Evolutionary conservation across 2,113 vertebrate genomes (phyloP), one percentile per base, ranked within the genome.

Genomic region (Caranx melampygus): DNA sequence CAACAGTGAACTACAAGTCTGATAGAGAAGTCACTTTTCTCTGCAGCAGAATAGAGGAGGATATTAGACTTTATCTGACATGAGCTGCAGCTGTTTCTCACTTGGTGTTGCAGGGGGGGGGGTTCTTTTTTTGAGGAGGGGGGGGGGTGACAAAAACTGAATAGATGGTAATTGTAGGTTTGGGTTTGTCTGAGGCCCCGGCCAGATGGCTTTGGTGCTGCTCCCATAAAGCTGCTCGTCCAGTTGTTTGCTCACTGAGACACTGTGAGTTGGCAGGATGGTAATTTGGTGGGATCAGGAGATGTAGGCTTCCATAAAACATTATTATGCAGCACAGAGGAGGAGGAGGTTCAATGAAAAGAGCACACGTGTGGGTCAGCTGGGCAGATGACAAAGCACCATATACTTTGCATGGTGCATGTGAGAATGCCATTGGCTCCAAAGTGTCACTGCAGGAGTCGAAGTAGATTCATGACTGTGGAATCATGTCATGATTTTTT

Each of bases 141-240:
- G 40, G 21, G 6, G 87, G n/a, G n/a, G 1, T 1, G n/a, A 3
- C 85, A 87, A 92, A 91, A 91, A 91, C 92, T 95, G 94, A 93
- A 95, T 89, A 94, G 76, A 94, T 94, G 95, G 93, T 94, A 95
- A 96, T 96, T 96, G 95, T 94, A 95, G 93, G 88, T 94, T 95
- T 90, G 95, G 94, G 94, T 93, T 94, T 94, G 95, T 96, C 89
- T 92, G 92, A 92, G 88, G 92, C 93, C 88, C 91, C 76, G 91
- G 94, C 95, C 96, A 97, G 97, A 97, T 97, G 96, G 95, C 93
- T 92, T 84, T 84, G 90, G 87, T 66, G 82, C 64, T 89, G 91
- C 78, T 76, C 75, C 78, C 66, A 84, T 84, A 77, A 95, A 94
- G 94, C 94, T 92, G 86, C 89, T 95, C 89, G 94, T 92, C 95